These are phyloP conservation scores for Zosterops japonicus DNA, from an alignment of 2,113 vertebrate species.

Conservation along the genomic window DNA sequence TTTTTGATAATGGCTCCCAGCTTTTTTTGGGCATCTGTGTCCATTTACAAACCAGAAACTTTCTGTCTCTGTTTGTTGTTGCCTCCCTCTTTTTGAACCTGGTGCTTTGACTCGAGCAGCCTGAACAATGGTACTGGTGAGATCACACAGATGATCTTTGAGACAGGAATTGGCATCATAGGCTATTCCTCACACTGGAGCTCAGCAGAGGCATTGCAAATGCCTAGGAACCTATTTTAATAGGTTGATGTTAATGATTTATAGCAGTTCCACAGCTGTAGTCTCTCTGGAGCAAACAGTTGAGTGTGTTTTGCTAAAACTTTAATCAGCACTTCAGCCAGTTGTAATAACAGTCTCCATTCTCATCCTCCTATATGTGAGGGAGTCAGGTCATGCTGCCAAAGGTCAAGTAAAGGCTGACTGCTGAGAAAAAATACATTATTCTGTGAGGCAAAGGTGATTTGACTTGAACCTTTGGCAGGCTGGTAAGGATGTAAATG, in stretches of 20 bases:
- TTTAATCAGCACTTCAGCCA: constrained; percentile 6
- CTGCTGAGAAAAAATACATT: background rate
- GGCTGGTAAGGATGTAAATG: background rate
- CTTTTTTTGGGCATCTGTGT: background rate
- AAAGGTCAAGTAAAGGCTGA: background rate
- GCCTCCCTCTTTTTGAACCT: background rate
- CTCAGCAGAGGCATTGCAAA: background rate
- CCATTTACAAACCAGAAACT: constrained; percentile 16
- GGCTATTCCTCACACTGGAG: background rate
- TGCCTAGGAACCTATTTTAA: background rate
- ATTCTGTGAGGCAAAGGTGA: background rate
- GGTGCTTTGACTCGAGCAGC: background rate
- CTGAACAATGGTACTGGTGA: background rate
- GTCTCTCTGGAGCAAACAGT: background rate
- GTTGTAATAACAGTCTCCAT: background rate
- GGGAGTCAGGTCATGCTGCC: background rate
- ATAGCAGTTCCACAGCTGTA: background rate
- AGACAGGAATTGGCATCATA: background rate
- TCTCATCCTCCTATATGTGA: background rate
- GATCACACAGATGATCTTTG: background rate
- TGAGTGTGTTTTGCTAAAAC: constrained; percentile 11
- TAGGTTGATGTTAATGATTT: constrained; percentile 30
- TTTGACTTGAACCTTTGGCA: background rate
- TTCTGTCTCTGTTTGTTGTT: background rate
- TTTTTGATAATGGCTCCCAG: constrained; percentile 14